Base-by-base conservation (phyloP, 2,797 vertebrate species). In the Anas bernieri region DNA sequence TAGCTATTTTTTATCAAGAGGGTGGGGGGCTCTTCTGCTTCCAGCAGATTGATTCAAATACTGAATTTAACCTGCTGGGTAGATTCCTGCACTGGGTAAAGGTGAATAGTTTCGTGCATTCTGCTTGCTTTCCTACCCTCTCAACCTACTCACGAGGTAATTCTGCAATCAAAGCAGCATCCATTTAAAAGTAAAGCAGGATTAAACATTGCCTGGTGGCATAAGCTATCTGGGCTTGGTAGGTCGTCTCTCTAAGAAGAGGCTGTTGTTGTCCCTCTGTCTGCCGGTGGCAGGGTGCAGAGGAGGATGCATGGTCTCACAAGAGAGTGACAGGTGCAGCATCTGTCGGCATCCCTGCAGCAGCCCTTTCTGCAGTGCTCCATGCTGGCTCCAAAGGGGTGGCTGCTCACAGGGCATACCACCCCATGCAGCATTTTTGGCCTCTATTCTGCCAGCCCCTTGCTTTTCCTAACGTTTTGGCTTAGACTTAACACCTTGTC, bases 371-470 rank as follows among this genome's bases (percentile, higher is more conserved):
- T 11, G 6, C 2, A 41, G 33, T 66, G 11, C 14, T 76, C n/a
- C 2, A 1, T 37, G 31, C 20, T 9, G 0, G 0, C n/a, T 35
- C 9, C 26, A 11, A 15, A 88, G 33, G 9, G 28, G 45, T 74
- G 46, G 25, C 17, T 78, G 66, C 37, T 77, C 4, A 4, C 7
- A 6, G 7, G 20, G 9, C 11, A 3, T 2, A 3, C 48, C 28
- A 43, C 4, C 15, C 7, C 8, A n/a, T 25, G 28, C 39, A n/a
- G 52, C 23, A 8, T 16, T 68, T 86, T 41, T 81, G 75, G 18
- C 41, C 59, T 67, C n/a, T 35, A 46, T 25, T 8, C 16, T 26
- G 12, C 26, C 39, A 77, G 18, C 12, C 46, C 20, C 20, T 46
- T 17, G 26, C 43, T 74, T 67, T 70, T 90, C 35, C 13, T 52